These are phyloP conservation scores for Micromesistius poutassou DNA, from an alignment of 2,797 vertebrate species.

Conservation along the genomic window DNA sequence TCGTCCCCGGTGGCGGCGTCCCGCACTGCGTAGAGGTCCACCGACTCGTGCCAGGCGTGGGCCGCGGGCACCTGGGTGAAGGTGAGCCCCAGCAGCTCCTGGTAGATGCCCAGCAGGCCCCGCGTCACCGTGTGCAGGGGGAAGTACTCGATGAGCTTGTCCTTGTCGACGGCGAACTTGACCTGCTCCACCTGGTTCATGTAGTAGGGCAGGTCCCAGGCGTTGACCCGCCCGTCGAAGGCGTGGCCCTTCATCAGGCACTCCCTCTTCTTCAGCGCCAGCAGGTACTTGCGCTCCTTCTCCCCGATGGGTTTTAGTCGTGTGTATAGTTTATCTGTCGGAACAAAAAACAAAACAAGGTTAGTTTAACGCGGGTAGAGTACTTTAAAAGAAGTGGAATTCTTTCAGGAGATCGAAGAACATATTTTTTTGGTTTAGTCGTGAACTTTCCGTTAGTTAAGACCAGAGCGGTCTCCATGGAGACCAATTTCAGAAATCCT, in stretches of 20 bases:
- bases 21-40: slow-evolving; percentile 80
- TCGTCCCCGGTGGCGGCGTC: slow-evolving; percentile 80
- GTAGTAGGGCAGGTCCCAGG: slow-evolving; percentile 93
- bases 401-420: neutral
- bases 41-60: slow-evolving; percentile 83
- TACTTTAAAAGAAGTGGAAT: too few relatives aligned
- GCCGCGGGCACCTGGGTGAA: slow-evolving; percentile 78
- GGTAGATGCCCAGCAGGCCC: slow-evolving; percentile 87
- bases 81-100: slow-evolving; percentile 86
- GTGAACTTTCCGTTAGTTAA: too few relatives aligned
- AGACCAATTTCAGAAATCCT: too few relatives aligned
- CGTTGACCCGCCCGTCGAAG: slow-evolving; percentile 87
- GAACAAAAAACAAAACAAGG: neutral
- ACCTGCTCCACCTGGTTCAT: slow-evolving; percentile 90
- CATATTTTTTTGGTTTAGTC: neutral
- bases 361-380: neutral
- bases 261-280: slow-evolving; percentile 85
- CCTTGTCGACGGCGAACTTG: slow-evolving; percentile 89
- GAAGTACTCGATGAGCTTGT: slow-evolving; percentile 91
- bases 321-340: slow-evolving; percentile 81
- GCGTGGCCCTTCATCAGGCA: slow-evolving; percentile 76
- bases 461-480: too few relatives aligned
- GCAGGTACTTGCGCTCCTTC: slow-evolving; percentile 83
- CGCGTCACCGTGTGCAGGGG: slow-evolving; percentile 87
- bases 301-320: slow-evolving; percentile 81